Evolutionary conservation across 2,797 vertebrate species (phyloP).

Genomic region (Paguma larvata): DNA sequence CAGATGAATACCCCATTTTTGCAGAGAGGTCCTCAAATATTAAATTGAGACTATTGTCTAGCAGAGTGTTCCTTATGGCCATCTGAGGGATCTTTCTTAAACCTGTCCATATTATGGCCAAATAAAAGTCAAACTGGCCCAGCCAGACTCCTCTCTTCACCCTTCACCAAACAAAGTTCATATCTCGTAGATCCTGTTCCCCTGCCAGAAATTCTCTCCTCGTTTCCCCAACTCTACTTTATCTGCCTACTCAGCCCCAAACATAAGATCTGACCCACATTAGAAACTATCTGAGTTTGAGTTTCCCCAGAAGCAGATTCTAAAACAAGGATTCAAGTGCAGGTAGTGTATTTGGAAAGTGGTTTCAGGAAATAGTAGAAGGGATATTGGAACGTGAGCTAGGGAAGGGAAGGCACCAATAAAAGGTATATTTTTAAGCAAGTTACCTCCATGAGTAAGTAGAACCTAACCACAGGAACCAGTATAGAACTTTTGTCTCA

Average conservation of each 20-base stretch:
- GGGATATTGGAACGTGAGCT: neutral
- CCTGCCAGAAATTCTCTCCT: slow-evolving; percentile 6
- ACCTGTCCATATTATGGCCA: neutral
- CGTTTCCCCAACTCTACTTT: neutral
- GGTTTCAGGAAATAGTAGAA: neutral
- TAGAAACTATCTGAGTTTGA: neutral
- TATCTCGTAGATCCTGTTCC: neutral
- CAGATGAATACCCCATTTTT: neutral
- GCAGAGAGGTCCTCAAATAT: neutral
- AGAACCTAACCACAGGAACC: neutral
- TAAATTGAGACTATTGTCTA: neutral
- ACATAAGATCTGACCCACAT: neutral
- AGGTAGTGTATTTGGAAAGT: neutral
- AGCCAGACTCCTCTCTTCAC: neutral
- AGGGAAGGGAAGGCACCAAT: neutral
- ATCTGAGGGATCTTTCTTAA: neutral
- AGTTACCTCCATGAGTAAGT: neutral
- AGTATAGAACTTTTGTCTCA: neutral
- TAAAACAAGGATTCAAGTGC: slow-evolving; percentile 24
- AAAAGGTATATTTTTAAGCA: neutral
- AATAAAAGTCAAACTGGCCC: neutral
- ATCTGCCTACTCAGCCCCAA: neutral
- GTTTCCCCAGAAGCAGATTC: slow-evolving; percentile 30
- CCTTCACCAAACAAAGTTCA: neutral
- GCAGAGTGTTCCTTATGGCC: neutral